These are phyloP conservation scores for Noctua pronuba DNA, from an alignment of 2,888 invertebrate species.

Conservation along the genomic window DNA sequence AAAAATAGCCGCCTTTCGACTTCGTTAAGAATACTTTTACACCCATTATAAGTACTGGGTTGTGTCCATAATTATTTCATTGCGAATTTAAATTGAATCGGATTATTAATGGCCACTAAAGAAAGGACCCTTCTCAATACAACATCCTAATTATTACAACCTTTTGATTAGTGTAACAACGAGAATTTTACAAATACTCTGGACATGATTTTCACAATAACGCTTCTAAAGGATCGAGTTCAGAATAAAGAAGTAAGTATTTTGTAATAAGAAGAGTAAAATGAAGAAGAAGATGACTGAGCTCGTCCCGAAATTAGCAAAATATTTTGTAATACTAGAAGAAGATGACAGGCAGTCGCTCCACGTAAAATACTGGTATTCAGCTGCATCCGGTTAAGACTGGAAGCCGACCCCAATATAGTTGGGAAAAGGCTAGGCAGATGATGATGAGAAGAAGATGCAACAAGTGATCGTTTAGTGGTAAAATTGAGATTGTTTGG, in stretches of 20 bases:
- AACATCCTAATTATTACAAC: not conserved
- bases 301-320: not conserved
- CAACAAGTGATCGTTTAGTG: not conserved
- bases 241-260: too few relatives aligned
- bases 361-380: too few relatives aligned
- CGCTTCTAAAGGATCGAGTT: not conserved
- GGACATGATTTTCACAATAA: not conserved
- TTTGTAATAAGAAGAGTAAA: too few relatives aligned
- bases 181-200: not conserved
- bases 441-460: not conserved
- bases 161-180: not conserved
- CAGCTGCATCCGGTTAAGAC: too few relatives aligned
- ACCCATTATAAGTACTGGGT: not conserved
- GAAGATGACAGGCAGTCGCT: too few relatives aligned
- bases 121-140: not conserved
- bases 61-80: not conserved
- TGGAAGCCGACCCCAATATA: too few relatives aligned
- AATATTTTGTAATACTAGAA: not conserved
- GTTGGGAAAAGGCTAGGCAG: too few relatives aligned
- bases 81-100: not conserved
- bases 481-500: not conserved
- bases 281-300: not conserved
- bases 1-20: too few relatives aligned
- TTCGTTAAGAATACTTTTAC: not conserved
- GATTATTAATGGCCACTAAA: not conserved